Conservation (phyloP, 2,888 invertebrate genomes). For the Lycocerus yunnanus region DNA sequence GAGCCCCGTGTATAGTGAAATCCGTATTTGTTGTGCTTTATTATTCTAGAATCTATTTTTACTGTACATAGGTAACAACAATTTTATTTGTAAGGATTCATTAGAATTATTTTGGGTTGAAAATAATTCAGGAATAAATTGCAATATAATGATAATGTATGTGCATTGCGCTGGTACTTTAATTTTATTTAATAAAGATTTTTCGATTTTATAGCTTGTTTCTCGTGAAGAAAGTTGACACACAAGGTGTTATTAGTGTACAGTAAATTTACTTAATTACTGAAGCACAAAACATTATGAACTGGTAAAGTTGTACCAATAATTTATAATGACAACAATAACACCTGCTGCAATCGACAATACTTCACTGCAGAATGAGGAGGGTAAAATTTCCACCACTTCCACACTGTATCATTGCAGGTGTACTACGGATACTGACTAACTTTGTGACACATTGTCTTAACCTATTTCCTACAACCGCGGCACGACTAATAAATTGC, state of each 20-base stretch:
- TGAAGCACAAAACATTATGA: slow-evolving; percentile 49
- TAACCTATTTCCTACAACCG: not conserved
- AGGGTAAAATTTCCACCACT: slow-evolving; percentile 21
- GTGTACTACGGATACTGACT: slow-evolving; percentile 14
- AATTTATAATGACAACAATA: slow-evolving; percentile 56
- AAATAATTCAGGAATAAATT: not conserved
- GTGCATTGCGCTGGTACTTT: not conserved
- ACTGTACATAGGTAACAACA: too few species aligned
- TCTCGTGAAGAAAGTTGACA: not conserved
- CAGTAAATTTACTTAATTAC: slow-evolving; percentile 51
- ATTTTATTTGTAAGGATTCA: not conserved
- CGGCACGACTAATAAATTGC: not conserved
- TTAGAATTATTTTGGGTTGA: not conserved
- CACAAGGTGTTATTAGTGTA: slow-evolving; percentile 41
- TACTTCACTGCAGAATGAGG: slow-evolving; percentile 41
- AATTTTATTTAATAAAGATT: not conserved
- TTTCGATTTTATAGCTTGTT: not conserved
- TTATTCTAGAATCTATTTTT: too few species aligned
- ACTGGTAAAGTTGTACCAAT: slow-evolving; percentile 54
- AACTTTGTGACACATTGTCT: slow-evolving; percentile 14
- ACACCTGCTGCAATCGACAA: slow-evolving; percentile 56
- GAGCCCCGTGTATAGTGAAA: too few species aligned
- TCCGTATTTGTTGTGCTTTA: too few species aligned
- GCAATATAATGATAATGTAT: not conserved
- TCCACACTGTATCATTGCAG: slow-evolving; percentile 30